Evolutionary conservation across 2,888 invertebrate species (phyloP).

Genomic region (Falcaria lacertinaria): DNA sequence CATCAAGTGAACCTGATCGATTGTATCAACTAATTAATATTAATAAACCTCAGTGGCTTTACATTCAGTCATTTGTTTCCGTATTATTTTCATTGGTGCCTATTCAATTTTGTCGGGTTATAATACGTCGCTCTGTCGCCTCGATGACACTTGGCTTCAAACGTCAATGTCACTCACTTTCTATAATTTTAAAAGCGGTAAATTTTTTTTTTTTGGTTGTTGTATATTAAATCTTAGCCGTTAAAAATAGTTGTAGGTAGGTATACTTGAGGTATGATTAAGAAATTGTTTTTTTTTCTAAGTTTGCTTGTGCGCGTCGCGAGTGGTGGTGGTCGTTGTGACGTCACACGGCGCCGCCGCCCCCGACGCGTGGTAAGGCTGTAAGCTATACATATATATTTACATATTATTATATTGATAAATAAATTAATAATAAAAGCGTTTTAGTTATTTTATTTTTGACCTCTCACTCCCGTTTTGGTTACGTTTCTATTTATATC

Average conservation of each 20-base stretch:
- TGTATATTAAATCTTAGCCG: slow-evolving; percentile 23
- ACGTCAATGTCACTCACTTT: neutral
- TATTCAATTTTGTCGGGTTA: no score
- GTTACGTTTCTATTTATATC: neutral
- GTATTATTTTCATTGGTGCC: no score
- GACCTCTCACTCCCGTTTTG: neutral
- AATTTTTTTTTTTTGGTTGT: slow-evolving; percentile 5
- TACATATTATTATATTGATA: slow-evolving; percentile 79
- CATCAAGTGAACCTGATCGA: no score
- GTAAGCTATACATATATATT: slow-evolving; percentile 74
- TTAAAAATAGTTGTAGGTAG: slow-evolving; percentile 33
- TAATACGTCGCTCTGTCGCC: no score
- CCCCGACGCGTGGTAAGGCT: slow-evolving; percentile 50
- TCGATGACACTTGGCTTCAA: slow-evolving; percentile 5
- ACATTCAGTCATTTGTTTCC: no score
- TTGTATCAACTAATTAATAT: no score
- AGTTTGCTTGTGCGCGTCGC: slow-evolving; percentile 48
- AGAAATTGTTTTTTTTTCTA: slow-evolving; percentile 44
- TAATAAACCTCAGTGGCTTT: no score
- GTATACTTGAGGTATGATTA: slow-evolving; percentile 40
- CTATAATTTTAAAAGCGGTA: slow-evolving; percentile 2
- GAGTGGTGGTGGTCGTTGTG: slow-evolving; percentile 17
- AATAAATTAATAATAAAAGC: slow-evolving; percentile 78
- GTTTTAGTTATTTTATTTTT: slow-evolving; percentile 31
- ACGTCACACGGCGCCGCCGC: slow-evolving; percentile 16